phyloP scores from a whole-genome alignment of 2,113 vertebrate genomes.

The Malurus cyaneus region DNA sequence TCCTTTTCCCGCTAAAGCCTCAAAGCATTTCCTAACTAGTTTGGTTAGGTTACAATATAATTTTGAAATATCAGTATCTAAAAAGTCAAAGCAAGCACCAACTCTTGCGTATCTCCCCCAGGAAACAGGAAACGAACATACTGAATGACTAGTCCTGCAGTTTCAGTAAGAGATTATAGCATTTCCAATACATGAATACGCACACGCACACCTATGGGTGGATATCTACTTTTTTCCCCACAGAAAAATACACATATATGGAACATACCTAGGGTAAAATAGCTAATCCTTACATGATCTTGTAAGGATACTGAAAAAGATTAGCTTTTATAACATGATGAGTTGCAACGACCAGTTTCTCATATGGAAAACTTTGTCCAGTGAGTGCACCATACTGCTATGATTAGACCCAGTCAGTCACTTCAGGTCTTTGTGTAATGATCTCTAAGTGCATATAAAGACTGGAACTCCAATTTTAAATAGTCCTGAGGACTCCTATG shows the following conservation, averaged over 20 bases:
- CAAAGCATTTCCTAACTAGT: not conserved
- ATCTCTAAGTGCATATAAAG: not conserved
- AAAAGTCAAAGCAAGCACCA: not conserved
- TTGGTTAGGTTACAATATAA: not conserved
- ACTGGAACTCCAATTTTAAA: not conserved
- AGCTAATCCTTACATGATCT: not conserved
- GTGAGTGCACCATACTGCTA: not conserved
- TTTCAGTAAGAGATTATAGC: not conserved
- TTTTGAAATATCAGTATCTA: not conserved
- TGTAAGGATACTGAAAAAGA: not conserved
- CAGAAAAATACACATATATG: not conserved
- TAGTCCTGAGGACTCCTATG: not conserved
- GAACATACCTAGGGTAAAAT: not conserved
- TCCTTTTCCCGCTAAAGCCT: not conserved
- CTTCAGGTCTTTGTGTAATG: not conserved
- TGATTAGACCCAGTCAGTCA: not conserved
- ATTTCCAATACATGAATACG: not conserved
- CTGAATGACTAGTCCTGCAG: not conserved
- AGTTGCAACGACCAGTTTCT: not conserved
- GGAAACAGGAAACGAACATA: not conserved
- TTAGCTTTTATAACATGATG: not conserved
- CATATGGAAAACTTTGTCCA: not conserved
- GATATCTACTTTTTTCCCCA: not conserved
- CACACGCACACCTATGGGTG: accelerated
- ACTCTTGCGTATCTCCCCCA: not conserved